phyloP scores from a whole-genome alignment of 30 jellyfish, hydroid and myxozoan species.

The Cassiopea andromeda region DNA sequence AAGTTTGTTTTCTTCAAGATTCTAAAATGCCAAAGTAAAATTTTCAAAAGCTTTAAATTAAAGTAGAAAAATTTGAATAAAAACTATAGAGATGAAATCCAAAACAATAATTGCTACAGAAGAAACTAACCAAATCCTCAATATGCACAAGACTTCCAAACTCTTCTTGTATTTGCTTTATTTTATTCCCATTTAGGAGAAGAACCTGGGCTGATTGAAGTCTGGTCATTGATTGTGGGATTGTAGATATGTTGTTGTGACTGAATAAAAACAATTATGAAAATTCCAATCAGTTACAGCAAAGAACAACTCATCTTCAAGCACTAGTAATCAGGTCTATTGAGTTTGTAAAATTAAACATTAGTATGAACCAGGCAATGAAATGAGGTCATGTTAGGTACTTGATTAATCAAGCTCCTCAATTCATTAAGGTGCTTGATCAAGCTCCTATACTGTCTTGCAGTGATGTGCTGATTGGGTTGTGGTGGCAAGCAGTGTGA shows the following conservation, averaged over 20 bases:
- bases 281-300: not conserved
- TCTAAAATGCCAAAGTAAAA: not conserved
- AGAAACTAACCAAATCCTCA: conserved; percentile 68
- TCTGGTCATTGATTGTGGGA: conserved; percentile 66
- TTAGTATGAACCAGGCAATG: too few species aligned
- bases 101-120: not conserved
- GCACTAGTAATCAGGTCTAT: too few species aligned
- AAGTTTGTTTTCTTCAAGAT: conserved; percentile 58
- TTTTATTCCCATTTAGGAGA: conserved; percentile 51
- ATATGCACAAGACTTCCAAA: conserved; percentile 63
- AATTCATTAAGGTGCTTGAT: too few species aligned
- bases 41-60: not conserved
- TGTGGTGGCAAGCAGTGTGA: too few species aligned
- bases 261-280: conserved; percentile 12
- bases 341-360: too few species aligned
- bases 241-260: conserved; percentile 64
- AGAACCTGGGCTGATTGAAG: conserved; percentile 52
- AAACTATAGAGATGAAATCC: not conserved
- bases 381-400: too few species aligned
- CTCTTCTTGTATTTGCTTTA: conserved; percentile 61
- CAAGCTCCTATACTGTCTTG: too few species aligned
- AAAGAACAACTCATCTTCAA: too few species aligned
- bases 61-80: not conserved
- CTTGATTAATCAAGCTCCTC: too few species aligned
- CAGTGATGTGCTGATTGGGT: too few species aligned